A percentile compares a stretch with the other conserved stretches of the same genome.
Evolutionary conservation across 2,797 vertebrate genomes (phyloP).

Genomic region (Glyptemys insculpta): DNA sequence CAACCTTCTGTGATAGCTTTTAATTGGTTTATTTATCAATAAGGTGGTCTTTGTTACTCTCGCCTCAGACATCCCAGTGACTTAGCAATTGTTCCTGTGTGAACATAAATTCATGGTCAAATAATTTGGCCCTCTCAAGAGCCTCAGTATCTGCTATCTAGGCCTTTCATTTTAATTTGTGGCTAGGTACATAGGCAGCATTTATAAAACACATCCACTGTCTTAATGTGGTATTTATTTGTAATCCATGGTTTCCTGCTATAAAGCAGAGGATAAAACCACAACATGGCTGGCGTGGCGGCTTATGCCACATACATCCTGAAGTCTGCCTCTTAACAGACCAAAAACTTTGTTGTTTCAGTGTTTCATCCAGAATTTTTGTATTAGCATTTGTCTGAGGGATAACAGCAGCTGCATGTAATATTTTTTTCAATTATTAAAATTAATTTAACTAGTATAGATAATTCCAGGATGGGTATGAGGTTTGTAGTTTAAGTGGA

Average conservation of each 20-base stretch:
- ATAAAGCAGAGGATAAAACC: background rate
- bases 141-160: background rate
- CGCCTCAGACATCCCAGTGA: background rate
- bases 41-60: background rate
- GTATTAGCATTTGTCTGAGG: background rate
- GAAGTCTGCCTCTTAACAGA: background rate
- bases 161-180: background rate
- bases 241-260: background rate
- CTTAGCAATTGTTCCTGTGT: constrained; percentile 1
- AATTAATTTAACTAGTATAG: background rate
- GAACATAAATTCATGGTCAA: background rate
- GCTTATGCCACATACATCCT: background rate
- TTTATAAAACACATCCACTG: background rate
- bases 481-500: background rate
- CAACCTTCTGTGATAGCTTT: background rate
- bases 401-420: background rate
- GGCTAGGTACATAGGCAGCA: background rate
- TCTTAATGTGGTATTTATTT: background rate
- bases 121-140: background rate
- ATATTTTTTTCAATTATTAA: background rate
- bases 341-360: background rate
- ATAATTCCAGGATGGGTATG: background rate
- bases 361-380: background rate
- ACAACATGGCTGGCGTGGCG: background rate
- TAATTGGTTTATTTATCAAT: background rate